These are phyloP conservation scores for Dromococcyx pavoninus DNA, from an alignment of 2,797 vertebrate genomes.

Conservation along the genomic window DNA sequence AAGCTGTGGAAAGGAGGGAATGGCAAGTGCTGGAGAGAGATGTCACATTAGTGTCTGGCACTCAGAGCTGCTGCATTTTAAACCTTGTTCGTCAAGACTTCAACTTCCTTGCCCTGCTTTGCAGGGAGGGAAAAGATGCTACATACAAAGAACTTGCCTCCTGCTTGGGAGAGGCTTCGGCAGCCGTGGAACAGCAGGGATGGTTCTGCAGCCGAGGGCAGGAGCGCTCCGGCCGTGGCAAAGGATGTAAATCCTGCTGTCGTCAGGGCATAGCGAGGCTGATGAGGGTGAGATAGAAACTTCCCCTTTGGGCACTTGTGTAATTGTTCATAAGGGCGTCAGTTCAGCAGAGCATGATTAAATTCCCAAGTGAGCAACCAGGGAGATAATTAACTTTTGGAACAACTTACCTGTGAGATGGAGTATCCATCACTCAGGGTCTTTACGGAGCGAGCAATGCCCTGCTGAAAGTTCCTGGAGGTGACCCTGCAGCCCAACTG, in stretches of 20 bases:
- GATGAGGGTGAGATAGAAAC: background rate
- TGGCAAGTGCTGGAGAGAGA: slow-evolving; percentile 53
- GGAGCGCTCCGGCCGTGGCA: rapidly evolving
- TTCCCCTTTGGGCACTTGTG: slow-evolving; percentile 35
- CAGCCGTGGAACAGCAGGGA: background rate
- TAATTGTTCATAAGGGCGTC: slow-evolving; percentile 16
- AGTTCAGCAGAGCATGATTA: slow-evolving; percentile 28
- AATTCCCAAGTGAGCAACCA: slow-evolving; percentile 36
- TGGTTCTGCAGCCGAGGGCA: background rate
- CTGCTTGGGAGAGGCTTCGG: background rate
- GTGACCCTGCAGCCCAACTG: slow-evolving; percentile 31
- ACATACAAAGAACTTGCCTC: background rate
- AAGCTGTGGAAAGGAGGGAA: slow-evolving; percentile 47
- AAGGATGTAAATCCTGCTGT: background rate
- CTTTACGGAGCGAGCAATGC: background rate
- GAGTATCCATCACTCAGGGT: slow-evolving; percentile 28
- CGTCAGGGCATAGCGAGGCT: background rate
- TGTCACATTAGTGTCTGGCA: slow-evolving; percentile 73
- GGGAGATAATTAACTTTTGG: slow-evolving; percentile 59
- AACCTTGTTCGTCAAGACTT: slow-evolving; percentile 68
- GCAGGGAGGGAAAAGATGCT: background rate
- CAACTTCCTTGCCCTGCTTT: background rate
- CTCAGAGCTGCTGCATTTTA: slow-evolving; percentile 76
- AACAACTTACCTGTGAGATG: slow-evolving; percentile 28
- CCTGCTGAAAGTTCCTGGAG: slow-evolving; percentile 4